Base-by-base conservation (phyloP, 2,888 invertebrate genomes). In the Geotrupes spiniger region DNA sequence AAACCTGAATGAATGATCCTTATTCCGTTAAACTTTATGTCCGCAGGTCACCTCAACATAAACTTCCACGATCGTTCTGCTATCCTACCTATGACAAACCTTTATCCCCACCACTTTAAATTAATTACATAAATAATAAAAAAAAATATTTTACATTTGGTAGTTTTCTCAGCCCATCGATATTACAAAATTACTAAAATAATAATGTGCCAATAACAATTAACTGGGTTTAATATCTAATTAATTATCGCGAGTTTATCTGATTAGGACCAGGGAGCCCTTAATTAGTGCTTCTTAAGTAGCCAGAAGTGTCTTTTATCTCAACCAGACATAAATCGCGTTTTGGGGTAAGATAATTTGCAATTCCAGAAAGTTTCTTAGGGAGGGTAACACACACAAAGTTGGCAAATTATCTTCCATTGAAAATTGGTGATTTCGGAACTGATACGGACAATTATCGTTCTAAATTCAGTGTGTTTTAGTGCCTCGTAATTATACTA, bases 1-100 rank as follows among this genome's bases (percentile, higher is more conserved):
- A 55, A 52, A 52, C 48, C 51, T 39, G 52, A 55, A 53, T 45
- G 52, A 49, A 53, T 51, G 48, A 54, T 54, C 51, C 51, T 51
- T 53, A 46, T 46, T 53, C 46, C 44, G 46, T 36, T 46, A 45
- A 45, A 46, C 38, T 38, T 39, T 46, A 46, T 31, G 46, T 46
- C 46, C 40, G 14, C 38, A 46, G 39, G 46, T 40, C 39, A 46
- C 40, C 36, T 46, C 40, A 39, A 39, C 46, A 46, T 46, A 46
- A 46, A 46, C 46, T 40, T 31, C 45, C 46, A 46, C 40, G 46
- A 46, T 46, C 46, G 8, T 12, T 33, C 14, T 15, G 33, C 31
- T 15, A 15, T 40, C 40, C 25, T 40, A 39, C 40, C 21, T 39
- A 46, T 40, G 31, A 28, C 11, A 12, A 29, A 17, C 8, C 29